Percentiles rank a stretch among this genome's conserved stretches.
phyloP scores from a whole-genome alignment of 2,888 invertebrate genomes.

The Melanostoma scalare region DNA sequence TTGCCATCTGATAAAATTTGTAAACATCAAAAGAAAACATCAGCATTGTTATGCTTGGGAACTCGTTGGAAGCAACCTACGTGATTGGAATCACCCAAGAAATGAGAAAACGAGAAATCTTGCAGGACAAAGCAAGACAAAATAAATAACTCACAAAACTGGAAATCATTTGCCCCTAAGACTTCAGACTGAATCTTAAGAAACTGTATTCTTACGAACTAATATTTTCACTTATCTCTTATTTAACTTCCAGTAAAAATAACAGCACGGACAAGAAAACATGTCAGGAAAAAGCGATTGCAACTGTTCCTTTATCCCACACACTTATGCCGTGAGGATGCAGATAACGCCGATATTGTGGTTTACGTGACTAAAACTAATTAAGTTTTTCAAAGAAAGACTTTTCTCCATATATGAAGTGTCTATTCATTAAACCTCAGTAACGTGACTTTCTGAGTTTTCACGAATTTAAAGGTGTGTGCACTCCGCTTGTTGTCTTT shows the following conservation, averaged over 20 bases:
- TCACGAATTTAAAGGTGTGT: conserved; percentile 36
- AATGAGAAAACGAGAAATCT: conserved; percentile 37
- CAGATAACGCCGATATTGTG: not conserved
- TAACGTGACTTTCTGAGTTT: conserved; percentile 48
- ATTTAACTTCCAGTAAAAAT: not conserved
- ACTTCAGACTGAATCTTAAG: conserved; percentile 30
- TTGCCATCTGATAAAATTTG: conserved; percentile 73
- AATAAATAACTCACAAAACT: conserved; percentile 14
- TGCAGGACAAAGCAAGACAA: conserved; percentile 13
- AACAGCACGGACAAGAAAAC: not conserved
- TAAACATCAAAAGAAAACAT: conserved; percentile 72
- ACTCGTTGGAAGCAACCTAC: conserved; percentile 65
- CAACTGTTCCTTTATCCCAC: not conserved
- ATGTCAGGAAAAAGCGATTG: conserved; percentile 11
- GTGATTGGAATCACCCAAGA: conserved; percentile 66
- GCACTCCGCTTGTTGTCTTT: not conserved
- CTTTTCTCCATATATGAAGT: conserved; percentile 27
- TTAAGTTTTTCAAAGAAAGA: conserved; percentile 60
- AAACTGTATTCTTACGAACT: conserved; percentile 10
- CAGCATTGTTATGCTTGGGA: conserved; percentile 67
- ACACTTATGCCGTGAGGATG: not conserved
- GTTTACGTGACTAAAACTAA: conserved; percentile 57
- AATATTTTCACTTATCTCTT: not conserved
- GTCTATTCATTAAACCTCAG: conserved; percentile 62
- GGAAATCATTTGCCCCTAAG: conserved; percentile 23